These are phyloP conservation scores for Amphiprion clarkii DNA, from an alignment of 2,797 vertebrate species.

Conservation along the genomic window DNA sequence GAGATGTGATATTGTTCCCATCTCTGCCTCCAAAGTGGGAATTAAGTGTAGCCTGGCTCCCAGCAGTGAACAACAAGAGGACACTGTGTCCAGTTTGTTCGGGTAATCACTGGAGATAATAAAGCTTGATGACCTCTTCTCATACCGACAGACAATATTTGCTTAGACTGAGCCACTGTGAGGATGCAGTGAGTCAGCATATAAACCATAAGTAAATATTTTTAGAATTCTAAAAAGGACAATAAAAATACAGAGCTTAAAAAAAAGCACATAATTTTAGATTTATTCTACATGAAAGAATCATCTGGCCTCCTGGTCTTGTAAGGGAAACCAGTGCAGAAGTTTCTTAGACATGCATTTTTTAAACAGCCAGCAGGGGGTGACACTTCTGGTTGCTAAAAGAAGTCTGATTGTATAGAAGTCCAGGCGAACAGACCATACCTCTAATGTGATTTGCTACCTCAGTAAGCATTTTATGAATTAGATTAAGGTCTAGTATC, in stretches of 20 bases:
- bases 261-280: neutral
- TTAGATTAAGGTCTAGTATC: too few species aligned
- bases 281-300: neutral
- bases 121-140: conserved; percentile 57
- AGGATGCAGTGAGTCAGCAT: conserved; percentile 35
- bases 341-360: too few species aligned
- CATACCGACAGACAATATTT: conserved; percentile 50
- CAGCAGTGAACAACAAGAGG: conserved; percentile 61
- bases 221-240: neutral
- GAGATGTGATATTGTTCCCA: conserved; percentile 74
- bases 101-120: conserved; percentile 62
- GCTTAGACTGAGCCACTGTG: conserved; percentile 16
- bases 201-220: neutral
- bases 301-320: neutral
- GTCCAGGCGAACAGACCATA: too few species aligned
- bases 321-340: too few species aligned
- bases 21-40: conserved; percentile 72
- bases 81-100: conserved; percentile 47
- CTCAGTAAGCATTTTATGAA: too few species aligned
- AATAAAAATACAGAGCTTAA: neutral
- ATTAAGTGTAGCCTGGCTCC: conserved; percentile 65
- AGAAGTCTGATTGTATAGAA: too few species aligned
- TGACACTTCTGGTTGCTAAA: too few species aligned
- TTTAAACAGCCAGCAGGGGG: too few species aligned
- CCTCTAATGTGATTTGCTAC: too few species aligned